Conservation (phyloP, 2,797 vertebrate species). For the Heterohyrax brucei region DNA sequence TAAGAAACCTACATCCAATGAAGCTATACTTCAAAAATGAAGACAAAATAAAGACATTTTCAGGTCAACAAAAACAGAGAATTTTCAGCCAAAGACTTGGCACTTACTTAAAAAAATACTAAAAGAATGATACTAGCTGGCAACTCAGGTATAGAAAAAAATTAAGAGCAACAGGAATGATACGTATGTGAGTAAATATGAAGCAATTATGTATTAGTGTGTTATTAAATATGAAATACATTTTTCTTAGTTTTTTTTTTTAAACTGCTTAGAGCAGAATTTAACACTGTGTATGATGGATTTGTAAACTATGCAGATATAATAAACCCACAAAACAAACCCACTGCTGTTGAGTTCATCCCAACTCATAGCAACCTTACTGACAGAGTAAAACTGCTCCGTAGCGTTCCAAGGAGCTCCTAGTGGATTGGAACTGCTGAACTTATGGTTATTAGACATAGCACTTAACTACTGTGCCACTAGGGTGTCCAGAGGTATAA, state of each 20-base stretch:
- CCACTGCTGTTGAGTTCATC: too few relatives aligned
- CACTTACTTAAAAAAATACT: background rate
- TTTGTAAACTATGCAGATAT: background rate
- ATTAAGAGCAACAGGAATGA: background rate
- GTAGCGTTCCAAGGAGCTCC: too few relatives aligned
- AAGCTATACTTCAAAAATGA: too few relatives aligned
- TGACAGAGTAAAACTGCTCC: too few relatives aligned
- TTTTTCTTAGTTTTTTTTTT: slow-evolving; percentile 38
- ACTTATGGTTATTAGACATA: too few relatives aligned
- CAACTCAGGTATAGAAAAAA: background rate
- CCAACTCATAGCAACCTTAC: too few relatives aligned
- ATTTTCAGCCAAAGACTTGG: background rate
- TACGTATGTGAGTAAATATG: background rate
- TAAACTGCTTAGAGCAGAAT: slow-evolving; percentile 8
- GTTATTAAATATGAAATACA: background rate
- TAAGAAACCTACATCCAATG: slow-evolving; percentile 25
- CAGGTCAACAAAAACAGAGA: background rate
- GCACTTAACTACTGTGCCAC: too few relatives aligned
- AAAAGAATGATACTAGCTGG: background rate
- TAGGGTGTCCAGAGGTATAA: too few relatives aligned
- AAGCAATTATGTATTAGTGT: background rate
- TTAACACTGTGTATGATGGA: background rate
- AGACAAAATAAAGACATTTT: slow-evolving; percentile 10
- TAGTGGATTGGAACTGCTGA: too few relatives aligned
- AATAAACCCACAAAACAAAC: too few relatives aligned